phyloP scores from a whole-genome alignment of 2,888 invertebrate species.

The Scaeva pyrastri region DNA sequence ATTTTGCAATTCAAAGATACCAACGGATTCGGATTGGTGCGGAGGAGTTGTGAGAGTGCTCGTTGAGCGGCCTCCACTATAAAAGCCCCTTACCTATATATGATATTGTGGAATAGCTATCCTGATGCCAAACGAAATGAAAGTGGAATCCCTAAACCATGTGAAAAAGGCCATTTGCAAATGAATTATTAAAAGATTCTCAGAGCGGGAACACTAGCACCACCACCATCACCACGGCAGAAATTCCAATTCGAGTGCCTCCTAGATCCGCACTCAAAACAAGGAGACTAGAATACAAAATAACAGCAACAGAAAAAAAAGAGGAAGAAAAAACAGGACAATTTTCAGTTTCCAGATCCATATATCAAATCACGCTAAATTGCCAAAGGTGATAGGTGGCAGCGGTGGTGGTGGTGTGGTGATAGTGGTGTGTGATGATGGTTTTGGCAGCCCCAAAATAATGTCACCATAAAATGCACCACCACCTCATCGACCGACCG shows the following conservation, averaged over 20 bases:
- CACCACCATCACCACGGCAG: constrained; percentile 18
- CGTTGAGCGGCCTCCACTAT: neutral
- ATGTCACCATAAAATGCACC: constrained; percentile 51
- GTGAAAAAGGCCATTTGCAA: constrained; percentile 75
- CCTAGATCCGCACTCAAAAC: constrained; percentile 17
- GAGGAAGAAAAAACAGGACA: constrained; percentile 30
- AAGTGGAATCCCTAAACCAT: constrained; percentile 68
- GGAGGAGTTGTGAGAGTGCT: constrained; percentile 3
- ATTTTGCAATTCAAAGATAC: constrained; percentile 27
- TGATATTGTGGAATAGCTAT: neutral
- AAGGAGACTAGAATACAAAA: neutral
- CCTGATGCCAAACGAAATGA: constrained; percentile 33
- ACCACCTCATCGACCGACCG: neutral
- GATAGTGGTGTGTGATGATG: neutral
- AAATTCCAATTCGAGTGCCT: constrained; percentile 20
- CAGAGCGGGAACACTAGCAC: constrained; percentile 29
- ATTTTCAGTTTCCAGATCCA: constrained; percentile 46
- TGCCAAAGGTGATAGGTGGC: constrained; percentile 54
- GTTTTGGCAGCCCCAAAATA: constrained; percentile 32
- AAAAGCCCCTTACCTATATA: neutral
- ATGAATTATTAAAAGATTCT: constrained; percentile 74
- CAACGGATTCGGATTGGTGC: too few relatives aligned
- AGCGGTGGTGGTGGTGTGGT: neutral
- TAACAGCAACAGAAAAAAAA: constrained; percentile 1
- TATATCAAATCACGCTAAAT: constrained; percentile 74